Conservation (phyloP, 23 tunicate species). For the Botrylloides violaceus region DNA sequence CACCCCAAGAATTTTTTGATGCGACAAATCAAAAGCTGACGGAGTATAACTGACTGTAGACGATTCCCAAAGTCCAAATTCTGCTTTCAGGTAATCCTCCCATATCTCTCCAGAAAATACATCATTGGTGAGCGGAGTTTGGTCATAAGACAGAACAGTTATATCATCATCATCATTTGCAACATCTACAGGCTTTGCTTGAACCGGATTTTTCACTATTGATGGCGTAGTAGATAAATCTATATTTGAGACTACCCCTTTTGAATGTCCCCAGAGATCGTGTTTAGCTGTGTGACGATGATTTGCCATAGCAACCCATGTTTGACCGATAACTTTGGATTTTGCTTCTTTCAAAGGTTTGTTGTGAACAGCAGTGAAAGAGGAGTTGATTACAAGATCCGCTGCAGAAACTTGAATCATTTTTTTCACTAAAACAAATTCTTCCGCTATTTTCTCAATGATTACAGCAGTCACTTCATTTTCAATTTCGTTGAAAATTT, state of each 20-base stretch:
- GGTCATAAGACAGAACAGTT: constrained; percentile 37
- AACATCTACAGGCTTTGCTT: constrained; percentile 21
- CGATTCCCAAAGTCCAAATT: constrained; percentile 30
- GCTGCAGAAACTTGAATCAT: constrained; percentile 32
- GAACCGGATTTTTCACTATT: constrained; percentile 4
- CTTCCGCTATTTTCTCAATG: constrained; percentile 22
- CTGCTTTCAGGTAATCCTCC: constrained; percentile 23
- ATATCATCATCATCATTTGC: constrained; percentile 34
- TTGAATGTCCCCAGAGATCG: constrained; percentile 50
- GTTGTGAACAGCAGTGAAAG: constrained; percentile 5
- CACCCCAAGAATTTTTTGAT: constrained; percentile 25
- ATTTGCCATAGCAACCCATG: constrained; percentile 25
- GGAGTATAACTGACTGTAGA: constrained; percentile 2
- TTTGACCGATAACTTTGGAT: constrained; percentile 2
- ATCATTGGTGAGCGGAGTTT: constrained; percentile 24
- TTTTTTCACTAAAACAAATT: constrained; percentile 16
- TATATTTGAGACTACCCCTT: constrained; percentile 5
- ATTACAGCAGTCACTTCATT: constrained; percentile 17
- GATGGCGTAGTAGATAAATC: background rate
- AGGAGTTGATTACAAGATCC: constrained; percentile 30
- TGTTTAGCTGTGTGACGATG: constrained; percentile 17
- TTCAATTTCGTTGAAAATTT: constrained; percentile 26
- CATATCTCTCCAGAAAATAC: constrained; percentile 23
- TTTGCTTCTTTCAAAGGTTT: constrained; percentile 13
- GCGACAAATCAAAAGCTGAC: constrained; percentile 18